Evolutionary conservation across 2,113 vertebrate genomes (phyloP), one percentile per base, ranked within the genome.

Genomic region (Laticauda colubrina): DNA sequence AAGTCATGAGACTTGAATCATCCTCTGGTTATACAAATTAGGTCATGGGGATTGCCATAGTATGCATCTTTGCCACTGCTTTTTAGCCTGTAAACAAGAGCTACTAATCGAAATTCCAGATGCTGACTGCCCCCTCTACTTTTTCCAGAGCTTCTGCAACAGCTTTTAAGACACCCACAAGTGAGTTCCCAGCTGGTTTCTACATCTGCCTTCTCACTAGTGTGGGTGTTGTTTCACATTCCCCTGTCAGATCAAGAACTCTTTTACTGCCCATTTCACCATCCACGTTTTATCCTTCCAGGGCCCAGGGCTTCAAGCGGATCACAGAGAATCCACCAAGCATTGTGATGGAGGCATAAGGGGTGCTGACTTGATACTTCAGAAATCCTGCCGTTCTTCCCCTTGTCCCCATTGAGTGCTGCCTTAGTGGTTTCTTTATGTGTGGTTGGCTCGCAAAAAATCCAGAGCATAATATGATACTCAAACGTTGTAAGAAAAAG

Each of bases 101-200:
- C 43, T 86, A 90, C 45, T 53, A 61, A 93, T 86, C 45, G 92
- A 43, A 90, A 61, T 5, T 90, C 87, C 55, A 90, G 89, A 86
- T 87, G 89, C 24, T 53, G 55, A 45, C 45, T 29, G 11, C n/a
- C n/a, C 51, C 57, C 23, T 53, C 23, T 24, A 53, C 29, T 54
- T 24, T 64, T 34, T n/a, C 85, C 85, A 61, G 23, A 93, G 9
- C 81, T 57, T 39, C 69, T 54, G 56, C 81, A 90, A 85, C 92
- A 93, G 92, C 92, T 93, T 89, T n/a, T 87, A 10, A 61, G 81
- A 87, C 92, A 86, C 56, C 56, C 89, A 93, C 89, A 64, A 85
- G 55, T 64, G 43, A 90, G 56, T 61, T 56, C 88, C 29, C 55
- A 21, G 75, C 75, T 29, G 7, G 45, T 43, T 86, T 51, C 53